Evolutionary conservation across 1,140 invertebrate species (phyloP), one percentile per base, ranked within the genome.

Genomic region (Limonius californicus): DNA sequence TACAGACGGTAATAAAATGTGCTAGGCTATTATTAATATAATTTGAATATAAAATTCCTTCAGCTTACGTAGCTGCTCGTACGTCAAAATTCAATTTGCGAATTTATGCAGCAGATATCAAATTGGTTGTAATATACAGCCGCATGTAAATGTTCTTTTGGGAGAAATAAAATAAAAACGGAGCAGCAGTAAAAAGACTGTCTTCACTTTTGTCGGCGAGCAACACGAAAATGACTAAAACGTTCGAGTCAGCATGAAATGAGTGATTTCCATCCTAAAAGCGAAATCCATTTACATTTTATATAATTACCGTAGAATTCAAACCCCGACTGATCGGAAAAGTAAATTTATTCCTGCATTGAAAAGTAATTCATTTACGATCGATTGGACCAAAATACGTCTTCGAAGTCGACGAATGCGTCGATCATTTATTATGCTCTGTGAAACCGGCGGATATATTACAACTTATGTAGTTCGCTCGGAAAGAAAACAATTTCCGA

Each of bases 291-390:
- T 62, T 60, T 43, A 47, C 45, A 59, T 66, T 59, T 62, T 63
- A 59, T 42, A 53, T 66, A 62, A 66, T 66, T 66, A 63, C 61
- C 39, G 57, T 39, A 23, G 57, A 63, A 66, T 66, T 63, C 64
- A 63, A 63, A 59, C 57, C 42, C 57, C 59, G 64, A 66, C 62
- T 66, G 61, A 66, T 66, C 64, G 64, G 64, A 66, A 66, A 66
- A 66, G 64, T 66, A 63, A 66, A 66, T 66, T 66, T 58, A 66
- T 63, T 63, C 64, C 21, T 32, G 55, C 57, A 62, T 62, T 61
- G 45, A 58, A 54, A 54, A 23, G 64, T 65, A 65, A 65, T 65
- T 58, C 64, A 62, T 54, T 66, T 66, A 62, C 30, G 43, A 59
- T 66, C 59, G 61, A 65, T 65, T 65, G 16, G 45, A 50, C 16